Evolutionary conservation across 2,888 invertebrate genomes (phyloP).

Genomic region (Cyaniris semiargus): DNA sequence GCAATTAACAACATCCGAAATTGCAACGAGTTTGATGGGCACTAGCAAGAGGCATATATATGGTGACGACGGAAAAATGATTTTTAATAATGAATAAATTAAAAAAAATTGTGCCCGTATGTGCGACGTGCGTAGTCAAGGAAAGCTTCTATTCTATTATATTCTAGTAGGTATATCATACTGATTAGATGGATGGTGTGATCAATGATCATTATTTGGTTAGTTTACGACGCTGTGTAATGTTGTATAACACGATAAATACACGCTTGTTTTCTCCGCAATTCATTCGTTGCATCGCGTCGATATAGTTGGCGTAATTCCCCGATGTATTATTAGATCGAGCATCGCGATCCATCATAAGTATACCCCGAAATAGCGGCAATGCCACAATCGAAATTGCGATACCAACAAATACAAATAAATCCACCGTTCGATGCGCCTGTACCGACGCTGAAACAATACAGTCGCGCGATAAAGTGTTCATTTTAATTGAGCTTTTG

Average conservation of each 20-base stretch:
- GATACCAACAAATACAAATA: neutral
- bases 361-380: neutral
- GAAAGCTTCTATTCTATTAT: no score
- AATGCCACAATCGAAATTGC: neutral
- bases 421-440: neutral
- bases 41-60: no score
- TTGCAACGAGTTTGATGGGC: no score
- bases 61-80: no score
- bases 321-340: neutral
- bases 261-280: neutral
- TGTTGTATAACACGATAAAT: neutral
- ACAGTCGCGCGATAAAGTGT: neutral
- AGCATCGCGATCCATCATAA: constrained; percentile 3
- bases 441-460: neutral
- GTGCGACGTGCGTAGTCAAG: no score
- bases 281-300: neutral
- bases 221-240: neutral
- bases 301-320: neutral
- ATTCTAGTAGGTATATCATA: no score
- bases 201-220: neutral
- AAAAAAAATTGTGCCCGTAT: no score
- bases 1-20: no score
- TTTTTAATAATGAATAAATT: no score
- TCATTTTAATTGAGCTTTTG: neutral
- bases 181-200: no score